Conservation (phyloP, 1,140 invertebrate genomes). For the Nephila pilipes region DNA sequence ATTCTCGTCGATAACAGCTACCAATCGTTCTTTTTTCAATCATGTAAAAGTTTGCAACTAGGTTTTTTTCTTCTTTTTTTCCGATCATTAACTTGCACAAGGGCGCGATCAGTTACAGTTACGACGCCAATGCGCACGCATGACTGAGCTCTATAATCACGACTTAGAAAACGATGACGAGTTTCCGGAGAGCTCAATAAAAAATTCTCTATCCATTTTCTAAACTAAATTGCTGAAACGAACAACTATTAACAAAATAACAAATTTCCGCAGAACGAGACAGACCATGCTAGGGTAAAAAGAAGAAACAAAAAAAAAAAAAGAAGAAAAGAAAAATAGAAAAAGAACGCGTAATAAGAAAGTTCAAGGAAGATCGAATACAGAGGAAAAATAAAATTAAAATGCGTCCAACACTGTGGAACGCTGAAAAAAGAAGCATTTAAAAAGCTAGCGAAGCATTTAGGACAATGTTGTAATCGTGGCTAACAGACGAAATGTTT, state of each 20-base stretch:
- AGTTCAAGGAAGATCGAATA: constrained; percentile 50
- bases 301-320: background rate
- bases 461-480: constrained; percentile 60
- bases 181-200: background rate
- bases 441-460: constrained; percentile 46
- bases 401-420: background rate
- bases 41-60: background rate
- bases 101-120: background rate
- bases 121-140: constrained; percentile 7
- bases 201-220: constrained; percentile 37
- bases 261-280: constrained; percentile 30
- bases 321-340: background rate
- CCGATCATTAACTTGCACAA: background rate
- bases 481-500: constrained; percentile 56
- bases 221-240: constrained; percentile 35
- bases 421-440: constrained; percentile 2
- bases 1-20: too few species aligned
- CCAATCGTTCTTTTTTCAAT: too few species aligned
- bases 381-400: constrained; percentile 7
- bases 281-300: background rate
- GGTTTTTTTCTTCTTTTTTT: background rate
- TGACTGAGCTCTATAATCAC: background rate
- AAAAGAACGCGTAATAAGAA: constrained; percentile 16
- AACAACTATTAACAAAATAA: constrained; percentile 32
- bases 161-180: background rate